These are phyloP conservation scores for Agrochola lychnidis DNA, from an alignment of 2,888 invertebrate genomes.

Conservation along the genomic window DNA sequence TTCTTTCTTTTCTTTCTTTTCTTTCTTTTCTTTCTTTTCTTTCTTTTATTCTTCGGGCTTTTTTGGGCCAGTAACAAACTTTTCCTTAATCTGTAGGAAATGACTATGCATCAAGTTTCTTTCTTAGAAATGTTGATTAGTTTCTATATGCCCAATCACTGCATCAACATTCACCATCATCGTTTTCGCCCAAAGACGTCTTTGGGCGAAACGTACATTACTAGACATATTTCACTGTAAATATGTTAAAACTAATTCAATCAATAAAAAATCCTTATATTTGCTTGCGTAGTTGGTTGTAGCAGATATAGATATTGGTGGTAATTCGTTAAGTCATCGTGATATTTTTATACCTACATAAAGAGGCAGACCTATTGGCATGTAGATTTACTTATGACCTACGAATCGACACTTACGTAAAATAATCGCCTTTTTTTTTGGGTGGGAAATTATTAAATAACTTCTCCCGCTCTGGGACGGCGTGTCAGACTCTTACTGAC, in stretches of 20 bases:
- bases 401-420: background rate
- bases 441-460: too few species aligned
- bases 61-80: too few species aligned
- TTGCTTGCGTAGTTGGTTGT: background rate
- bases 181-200: too few species aligned
- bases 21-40: too few species aligned
- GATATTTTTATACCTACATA: background rate
- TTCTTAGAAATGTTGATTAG: background rate
- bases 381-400: constrained; percentile 6
- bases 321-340: constrained; percentile 7
- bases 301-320: background rate
- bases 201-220: too few species aligned
- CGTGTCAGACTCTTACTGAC: too few species aligned
- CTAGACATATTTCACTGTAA: background rate
- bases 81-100: background rate
- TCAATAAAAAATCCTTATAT: background rate
- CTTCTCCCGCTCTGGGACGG: too few species aligned
- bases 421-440: constrained; percentile 2
- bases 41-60: too few species aligned
- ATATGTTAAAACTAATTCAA: background rate
- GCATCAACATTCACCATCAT: too few species aligned
- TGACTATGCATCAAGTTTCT: background rate
- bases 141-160: background rate
- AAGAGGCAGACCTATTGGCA: background rate
- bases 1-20: too few species aligned